These are phyloP conservation scores for Gisinianus flammeolus DNA, from an alignment of 2,888 invertebrate species.

Conservation along the genomic window DNA sequence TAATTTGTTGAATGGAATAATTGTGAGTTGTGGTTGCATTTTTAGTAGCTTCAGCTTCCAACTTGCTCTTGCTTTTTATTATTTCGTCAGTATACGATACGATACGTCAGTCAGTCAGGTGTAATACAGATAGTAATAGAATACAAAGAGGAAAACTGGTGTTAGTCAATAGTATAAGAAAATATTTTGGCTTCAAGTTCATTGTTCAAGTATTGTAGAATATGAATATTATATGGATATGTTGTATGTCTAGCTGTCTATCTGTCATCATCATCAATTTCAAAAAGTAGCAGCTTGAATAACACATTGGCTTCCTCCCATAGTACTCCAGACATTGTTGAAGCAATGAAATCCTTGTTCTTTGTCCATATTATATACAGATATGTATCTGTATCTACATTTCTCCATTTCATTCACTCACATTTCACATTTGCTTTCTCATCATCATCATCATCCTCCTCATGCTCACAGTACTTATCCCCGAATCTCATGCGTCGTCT, in stretches of 20 bases:
- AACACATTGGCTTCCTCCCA: conserved; percentile 17
- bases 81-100: background rate
- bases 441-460: too few species aligned
- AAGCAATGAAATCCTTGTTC: background rate
- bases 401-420: background rate
- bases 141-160: background rate
- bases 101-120: background rate
- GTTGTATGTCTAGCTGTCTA: conserved; percentile 13
- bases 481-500: background rate
- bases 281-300: conserved; percentile 39
- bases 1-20: background rate
- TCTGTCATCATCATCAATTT: conserved; percentile 40
- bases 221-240: background rate
- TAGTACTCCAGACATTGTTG: background rate
- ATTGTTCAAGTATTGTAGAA: background rate
- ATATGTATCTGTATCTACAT: background rate
- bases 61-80: background rate
- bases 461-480: background rate
- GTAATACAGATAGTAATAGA: background rate
- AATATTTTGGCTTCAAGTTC: conserved; percentile 34
- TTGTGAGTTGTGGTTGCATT: background rate
- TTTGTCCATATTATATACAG: background rate
- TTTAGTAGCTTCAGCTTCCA: background rate
- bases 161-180: conserved; percentile 17
- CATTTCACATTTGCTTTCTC: conserved; percentile 21